Evolutionary conservation across 2,888 invertebrate genomes (phyloP).

Genomic region (Notodonta ziczac): DNA sequence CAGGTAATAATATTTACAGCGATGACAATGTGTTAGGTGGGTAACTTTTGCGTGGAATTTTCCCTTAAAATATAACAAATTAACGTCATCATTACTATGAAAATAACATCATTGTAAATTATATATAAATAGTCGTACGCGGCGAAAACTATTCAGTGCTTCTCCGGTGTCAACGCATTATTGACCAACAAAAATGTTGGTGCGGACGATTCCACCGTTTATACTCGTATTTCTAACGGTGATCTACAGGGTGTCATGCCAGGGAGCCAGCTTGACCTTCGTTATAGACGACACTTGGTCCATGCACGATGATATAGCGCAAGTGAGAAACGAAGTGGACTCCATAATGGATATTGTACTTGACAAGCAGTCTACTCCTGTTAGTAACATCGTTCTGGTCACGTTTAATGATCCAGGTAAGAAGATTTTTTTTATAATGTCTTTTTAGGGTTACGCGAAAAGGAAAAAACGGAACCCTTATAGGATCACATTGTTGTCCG

Average conservation of each 20-base stretch:
- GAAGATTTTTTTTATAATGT: not conserved
- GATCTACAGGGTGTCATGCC: slow-evolving; percentile 1
- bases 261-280: not conserved
- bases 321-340: slow-evolving; percentile 2
- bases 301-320: not conserved
- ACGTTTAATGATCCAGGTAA: slow-evolving; percentile 6
- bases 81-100: no score
- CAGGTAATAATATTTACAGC: no score
- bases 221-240: not conserved
- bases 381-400: slow-evolving; percentile 1
- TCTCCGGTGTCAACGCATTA: not conserved
- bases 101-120: no score
- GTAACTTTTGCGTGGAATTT: no score
- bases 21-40: no score
- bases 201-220: not conserved
- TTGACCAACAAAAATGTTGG: not conserved
- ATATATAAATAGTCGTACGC: not conserved
- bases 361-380: not conserved
- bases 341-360: not conserved
- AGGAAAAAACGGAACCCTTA: no score
- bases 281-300: slow-evolving; percentile 4
- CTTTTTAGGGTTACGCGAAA: no score
- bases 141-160: not conserved
- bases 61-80: no score
- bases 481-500: no score